Evolutionary conservation across 1,140 invertebrate genomes (phyloP).

Genomic region (Aphis gossypii): DNA sequence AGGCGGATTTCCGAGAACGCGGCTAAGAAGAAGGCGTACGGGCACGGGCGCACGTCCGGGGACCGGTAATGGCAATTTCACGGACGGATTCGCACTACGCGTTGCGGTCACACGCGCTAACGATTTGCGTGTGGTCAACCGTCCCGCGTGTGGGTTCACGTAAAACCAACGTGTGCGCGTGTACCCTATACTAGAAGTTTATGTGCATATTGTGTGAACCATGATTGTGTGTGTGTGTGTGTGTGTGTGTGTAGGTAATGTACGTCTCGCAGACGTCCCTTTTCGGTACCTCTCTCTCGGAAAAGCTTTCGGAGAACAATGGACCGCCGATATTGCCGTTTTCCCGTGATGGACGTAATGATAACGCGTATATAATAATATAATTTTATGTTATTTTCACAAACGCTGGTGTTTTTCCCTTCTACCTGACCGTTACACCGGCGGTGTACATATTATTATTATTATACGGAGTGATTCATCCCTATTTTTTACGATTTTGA

Average conservation of each 20-base stretch:
- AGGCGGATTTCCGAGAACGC: neutral
- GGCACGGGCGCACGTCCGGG: neutral
- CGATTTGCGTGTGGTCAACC: constrained; percentile 27
- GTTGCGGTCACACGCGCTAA: constrained; percentile 1
- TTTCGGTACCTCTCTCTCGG: neutral
- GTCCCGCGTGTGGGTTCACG: neutral
- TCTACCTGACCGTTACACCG: neutral
- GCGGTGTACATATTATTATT: neutral
- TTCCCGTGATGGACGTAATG: neutral
- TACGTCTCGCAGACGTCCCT: neutral
- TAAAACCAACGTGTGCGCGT: neutral
- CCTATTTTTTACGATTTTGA: neutral
- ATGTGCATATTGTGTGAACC: neutral
- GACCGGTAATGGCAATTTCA: constrained; percentile 20
- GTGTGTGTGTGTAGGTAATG: neutral
- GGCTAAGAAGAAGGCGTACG: too few relatives aligned
- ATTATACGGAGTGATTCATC: neutral
- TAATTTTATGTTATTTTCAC: neutral
- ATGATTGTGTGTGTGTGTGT: neutral
- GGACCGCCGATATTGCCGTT: neutral
- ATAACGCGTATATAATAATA: too few relatives aligned
- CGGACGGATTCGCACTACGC: constrained; percentile 28
- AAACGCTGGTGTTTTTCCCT: neutral
- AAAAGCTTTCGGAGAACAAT: constrained; percentile 46
- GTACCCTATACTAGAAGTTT: too few relatives aligned